These are phyloP conservation scores for Tenualosa thibaudeaui DNA, from an alignment of 2,797 vertebrate genomes.

Conservation along the genomic window DNA sequence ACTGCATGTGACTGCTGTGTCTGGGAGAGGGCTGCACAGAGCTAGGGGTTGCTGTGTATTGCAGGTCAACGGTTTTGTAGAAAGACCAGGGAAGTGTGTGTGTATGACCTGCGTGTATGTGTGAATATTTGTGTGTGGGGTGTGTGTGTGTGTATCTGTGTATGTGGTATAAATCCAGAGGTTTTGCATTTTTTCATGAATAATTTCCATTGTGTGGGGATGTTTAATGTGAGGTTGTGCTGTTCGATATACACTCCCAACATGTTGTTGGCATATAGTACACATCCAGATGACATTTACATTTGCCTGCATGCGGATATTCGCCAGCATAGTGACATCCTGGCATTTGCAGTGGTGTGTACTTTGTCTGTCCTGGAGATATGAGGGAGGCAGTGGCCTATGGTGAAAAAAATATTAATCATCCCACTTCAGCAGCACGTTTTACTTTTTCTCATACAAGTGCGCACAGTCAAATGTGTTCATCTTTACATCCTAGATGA, in stretches of 20 bases:
- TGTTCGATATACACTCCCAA: background rate
- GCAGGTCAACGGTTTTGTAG: background rate
- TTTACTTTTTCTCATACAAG: background rate
- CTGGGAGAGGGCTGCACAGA: background rate
- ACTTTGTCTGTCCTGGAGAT: background rate
- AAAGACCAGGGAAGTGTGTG: background rate
- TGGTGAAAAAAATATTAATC: background rate
- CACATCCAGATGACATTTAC: background rate
- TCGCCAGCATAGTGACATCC: background rate
- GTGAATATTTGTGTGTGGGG: too few relatives aligned
- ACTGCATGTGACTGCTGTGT: background rate
- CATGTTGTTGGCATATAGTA: background rate
- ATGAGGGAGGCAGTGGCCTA: background rate
- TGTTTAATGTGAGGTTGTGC: background rate
- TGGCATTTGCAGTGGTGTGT: background rate
- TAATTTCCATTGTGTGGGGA: background rate
- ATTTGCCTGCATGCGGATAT: background rate
- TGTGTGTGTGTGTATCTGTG: too few relatives aligned
- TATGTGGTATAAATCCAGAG: too few relatives aligned
- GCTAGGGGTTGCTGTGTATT: background rate
- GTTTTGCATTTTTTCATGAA: background rate
- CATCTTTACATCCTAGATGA: background rate
- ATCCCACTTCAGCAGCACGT: slow-evolving; percentile 2
- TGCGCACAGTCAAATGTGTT: background rate
- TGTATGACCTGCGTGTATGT: background rate